phyloP scores from a whole-genome alignment of 2,113 vertebrate genomes.

The Synodontis membranacea region DNA sequence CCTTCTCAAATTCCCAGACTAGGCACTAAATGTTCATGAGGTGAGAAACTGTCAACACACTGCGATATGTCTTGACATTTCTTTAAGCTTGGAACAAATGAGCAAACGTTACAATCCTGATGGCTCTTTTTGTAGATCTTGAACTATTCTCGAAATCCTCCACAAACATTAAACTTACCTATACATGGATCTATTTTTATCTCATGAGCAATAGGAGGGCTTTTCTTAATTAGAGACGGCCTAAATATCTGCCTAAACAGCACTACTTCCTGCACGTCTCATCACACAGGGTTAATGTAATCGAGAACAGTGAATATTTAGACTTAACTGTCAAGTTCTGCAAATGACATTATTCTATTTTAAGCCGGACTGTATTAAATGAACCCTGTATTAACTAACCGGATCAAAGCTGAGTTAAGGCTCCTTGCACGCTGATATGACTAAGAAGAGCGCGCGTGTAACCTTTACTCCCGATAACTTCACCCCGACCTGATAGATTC shows the following conservation, averaged over 20 bases:
- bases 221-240: not conserved
- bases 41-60: not conserved
- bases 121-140: not conserved
- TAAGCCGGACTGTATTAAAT: not conserved
- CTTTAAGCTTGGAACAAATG: not conserved
- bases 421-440: not conserved
- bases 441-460: not conserved
- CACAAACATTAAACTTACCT: not conserved
- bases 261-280: constrained; percentile 1
- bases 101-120: too few relatives aligned
- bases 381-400: not conserved
- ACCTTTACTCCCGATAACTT: not conserved
- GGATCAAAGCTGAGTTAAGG: not conserved
- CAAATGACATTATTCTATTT: not conserved
- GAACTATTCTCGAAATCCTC: not conserved
- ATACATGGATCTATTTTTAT: not conserved
- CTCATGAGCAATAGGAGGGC: not conserved
- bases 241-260: not conserved
- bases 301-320: not conserved
- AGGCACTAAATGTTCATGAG: not conserved
- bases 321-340: not conserved
- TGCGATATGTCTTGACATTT: not conserved
- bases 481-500: constrained; percentile 1
- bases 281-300: not conserved
- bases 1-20: not conserved